Evolutionary conservation across 1,140 invertebrate genomes (phyloP).

Genomic region (Himalopsyche phryganea): DNA sequence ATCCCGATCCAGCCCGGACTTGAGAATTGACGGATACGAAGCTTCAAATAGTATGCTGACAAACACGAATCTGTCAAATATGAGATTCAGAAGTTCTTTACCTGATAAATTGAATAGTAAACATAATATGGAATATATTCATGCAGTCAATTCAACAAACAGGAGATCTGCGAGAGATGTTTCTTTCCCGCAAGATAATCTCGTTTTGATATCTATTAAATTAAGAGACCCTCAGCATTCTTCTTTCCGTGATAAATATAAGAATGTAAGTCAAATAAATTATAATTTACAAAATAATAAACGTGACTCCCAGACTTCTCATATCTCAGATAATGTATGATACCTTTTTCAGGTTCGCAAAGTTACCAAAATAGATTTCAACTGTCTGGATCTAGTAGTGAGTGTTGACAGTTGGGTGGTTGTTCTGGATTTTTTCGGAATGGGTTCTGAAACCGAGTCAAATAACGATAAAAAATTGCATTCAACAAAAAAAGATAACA

Average conservation of each 20-base stretch:
- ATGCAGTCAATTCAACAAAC: background rate
- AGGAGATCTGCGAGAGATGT: conserved; percentile 27
- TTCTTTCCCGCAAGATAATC: conserved; percentile 49
- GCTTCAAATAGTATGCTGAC: background rate
- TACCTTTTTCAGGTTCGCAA: conserved; percentile 39
- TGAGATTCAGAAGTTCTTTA: conserved; percentile 53
- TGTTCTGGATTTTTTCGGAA: conserved; percentile 86
- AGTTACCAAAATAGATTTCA: conserved; percentile 75
- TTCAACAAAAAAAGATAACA: conserved; percentile 28
- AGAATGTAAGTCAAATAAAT: conserved; percentile 36
- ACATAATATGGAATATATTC: conserved; percentile 12
- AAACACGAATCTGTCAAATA: conserved; percentile 20
- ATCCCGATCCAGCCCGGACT: conserved; percentile 83
- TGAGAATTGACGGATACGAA: conserved; percentile 39
- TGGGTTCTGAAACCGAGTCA: conserved; percentile 53
- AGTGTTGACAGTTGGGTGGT: conserved; percentile 93
- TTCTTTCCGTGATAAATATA: conserved; percentile 40
- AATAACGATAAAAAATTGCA: conserved; percentile 29
- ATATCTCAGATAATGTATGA: background rate
- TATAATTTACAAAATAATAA: too few species aligned
- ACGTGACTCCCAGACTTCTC: too few species aligned
- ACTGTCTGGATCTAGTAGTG: conserved; percentile 83
- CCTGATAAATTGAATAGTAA: conserved; percentile 67
- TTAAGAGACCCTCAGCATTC: conserved; percentile 45
- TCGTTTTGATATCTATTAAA: conserved; percentile 55